Conservation (phyloP, 2,888 invertebrate species). For the Callyntrura sp. region DNA sequence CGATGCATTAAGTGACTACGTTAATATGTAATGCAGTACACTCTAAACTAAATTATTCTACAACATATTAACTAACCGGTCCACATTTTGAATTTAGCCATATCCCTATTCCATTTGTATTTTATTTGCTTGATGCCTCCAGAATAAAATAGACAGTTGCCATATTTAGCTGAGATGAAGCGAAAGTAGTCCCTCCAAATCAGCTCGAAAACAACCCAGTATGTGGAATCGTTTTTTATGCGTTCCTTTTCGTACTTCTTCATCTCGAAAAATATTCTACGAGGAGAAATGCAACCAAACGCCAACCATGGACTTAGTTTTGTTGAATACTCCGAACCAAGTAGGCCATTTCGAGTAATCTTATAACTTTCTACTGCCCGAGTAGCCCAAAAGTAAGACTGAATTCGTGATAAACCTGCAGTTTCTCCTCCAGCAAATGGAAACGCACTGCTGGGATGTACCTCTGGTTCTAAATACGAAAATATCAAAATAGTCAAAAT, state of each 20-base stretch:
- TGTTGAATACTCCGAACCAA: conserved; percentile 35
- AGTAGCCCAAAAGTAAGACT: conserved; percentile 84
- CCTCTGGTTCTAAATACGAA: conserved; percentile 25
- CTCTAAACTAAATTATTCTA: neutral
- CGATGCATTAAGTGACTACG: no score
- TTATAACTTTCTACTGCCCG: conserved; percentile 54
- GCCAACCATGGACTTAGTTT: conserved; percentile 37
- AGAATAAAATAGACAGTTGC: conserved; percentile 80
- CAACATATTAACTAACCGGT: conserved; percentile 68
- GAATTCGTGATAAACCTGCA: conserved; percentile 84
- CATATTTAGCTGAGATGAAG: conserved; percentile 81
- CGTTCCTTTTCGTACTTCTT: conserved; percentile 18
- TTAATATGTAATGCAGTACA: no score
- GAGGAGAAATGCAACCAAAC: conserved; percentile 36
- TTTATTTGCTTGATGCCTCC: conserved; percentile 81
- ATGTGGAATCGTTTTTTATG: conserved; percentile 29
- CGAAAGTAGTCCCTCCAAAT: conserved; percentile 56
- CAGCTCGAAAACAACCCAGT: conserved; percentile 37
- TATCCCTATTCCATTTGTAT: conserved; percentile 78
- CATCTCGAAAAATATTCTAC: conserved; percentile 23
- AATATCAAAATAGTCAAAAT: neutral
- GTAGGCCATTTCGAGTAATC: conserved; percentile 7
- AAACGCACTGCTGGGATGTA: conserved; percentile 77
- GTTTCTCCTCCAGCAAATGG: conserved; percentile 85
- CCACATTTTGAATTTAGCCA: conserved; percentile 80